phyloP scores from a whole-genome alignment of 2,797 vertebrate genomes.

The Pithecia hirsuta region DNA sequence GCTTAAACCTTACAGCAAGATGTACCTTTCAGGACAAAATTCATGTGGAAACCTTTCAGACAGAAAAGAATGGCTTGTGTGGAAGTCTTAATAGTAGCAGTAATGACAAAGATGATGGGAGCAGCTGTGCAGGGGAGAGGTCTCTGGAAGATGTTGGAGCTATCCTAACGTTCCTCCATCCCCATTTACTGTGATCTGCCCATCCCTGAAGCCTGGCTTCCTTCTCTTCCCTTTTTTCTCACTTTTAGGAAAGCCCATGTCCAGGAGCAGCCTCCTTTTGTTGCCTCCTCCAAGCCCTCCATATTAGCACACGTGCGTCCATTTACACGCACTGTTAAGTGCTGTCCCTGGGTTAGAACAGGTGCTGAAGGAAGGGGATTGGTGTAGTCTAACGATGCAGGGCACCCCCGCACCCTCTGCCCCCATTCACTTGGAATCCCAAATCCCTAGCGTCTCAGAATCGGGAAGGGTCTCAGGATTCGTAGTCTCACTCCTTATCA shows the following conservation, averaged over 20 bases:
- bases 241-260: neutral
- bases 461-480: neutral
- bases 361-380: neutral
- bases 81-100: neutral
- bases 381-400: neutral
- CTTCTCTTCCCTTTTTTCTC: neutral
- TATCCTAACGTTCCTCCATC: neutral
- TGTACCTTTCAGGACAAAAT: constrained; percentile 26
- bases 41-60: constrained; percentile 18
- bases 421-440: neutral
- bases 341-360: neutral
- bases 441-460: neutral
- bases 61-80: neutral
- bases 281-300: neutral
- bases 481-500: neutral
- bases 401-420: accelerated
- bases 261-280: neutral
- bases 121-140: neutral
- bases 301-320: neutral
- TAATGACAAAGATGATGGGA: neutral
- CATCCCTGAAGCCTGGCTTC: neutral
- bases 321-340: neutral
- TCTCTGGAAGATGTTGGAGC: neutral
- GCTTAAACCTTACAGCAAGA: constrained; percentile 30
- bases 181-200: neutral